A percentile compares a stretch with the other conserved stretches of the same genome.
Evolutionary conservation across 2,888 invertebrate genomes (phyloP).

Genomic region (Myopa testacea): DNA sequence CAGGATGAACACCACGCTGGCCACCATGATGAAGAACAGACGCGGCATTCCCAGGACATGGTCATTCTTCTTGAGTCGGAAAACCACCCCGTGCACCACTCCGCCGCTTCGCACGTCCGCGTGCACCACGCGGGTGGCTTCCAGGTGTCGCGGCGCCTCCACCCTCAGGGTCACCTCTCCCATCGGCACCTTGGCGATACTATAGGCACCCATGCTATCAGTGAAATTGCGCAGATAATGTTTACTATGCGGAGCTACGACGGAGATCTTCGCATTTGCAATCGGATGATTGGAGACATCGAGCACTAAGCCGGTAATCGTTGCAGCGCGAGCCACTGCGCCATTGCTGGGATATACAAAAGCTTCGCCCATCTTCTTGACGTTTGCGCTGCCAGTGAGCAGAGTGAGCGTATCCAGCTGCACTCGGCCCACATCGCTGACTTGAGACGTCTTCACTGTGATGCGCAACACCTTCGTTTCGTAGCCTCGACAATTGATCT

Average conservation of each 20-base stretch:
- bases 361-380: slow-evolving; percentile 45
- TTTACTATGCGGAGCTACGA: slow-evolving; percentile 66
- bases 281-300: slow-evolving; percentile 74
- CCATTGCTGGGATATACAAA: slow-evolving; percentile 2
- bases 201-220: slow-evolving; percentile 62
- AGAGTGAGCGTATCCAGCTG: slow-evolving; percentile 51
- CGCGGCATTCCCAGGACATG: slow-evolving; percentile 81
- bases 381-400: slow-evolving; percentile 57
- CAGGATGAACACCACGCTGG: slow-evolving; percentile 71
- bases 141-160: slow-evolving; percentile 73
- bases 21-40: slow-evolving; percentile 79
- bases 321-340: slow-evolving; percentile 32
- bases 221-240: slow-evolving; percentile 63
- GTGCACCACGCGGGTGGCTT: slow-evolving; percentile 64
- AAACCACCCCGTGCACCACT: slow-evolving; percentile 74
- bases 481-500: slow-evolving; percentile 75
- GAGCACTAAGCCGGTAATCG: slow-evolving; percentile 71
- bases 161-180: slow-evolving; percentile 72
- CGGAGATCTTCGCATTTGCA: slow-evolving; percentile 69
- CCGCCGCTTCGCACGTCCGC: slow-evolving; percentile 63
- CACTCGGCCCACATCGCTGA: slow-evolving; percentile 57
- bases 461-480: slow-evolving; percentile 69
- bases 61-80: slow-evolving; percentile 77
- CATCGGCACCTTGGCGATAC: slow-evolving; percentile 56
- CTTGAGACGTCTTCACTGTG: slow-evolving; percentile 49